These are phyloP conservation scores for Listrodromus nycthemerus DNA, from an alignment of 2,888 invertebrate species.

Conservation along the genomic window DNA sequence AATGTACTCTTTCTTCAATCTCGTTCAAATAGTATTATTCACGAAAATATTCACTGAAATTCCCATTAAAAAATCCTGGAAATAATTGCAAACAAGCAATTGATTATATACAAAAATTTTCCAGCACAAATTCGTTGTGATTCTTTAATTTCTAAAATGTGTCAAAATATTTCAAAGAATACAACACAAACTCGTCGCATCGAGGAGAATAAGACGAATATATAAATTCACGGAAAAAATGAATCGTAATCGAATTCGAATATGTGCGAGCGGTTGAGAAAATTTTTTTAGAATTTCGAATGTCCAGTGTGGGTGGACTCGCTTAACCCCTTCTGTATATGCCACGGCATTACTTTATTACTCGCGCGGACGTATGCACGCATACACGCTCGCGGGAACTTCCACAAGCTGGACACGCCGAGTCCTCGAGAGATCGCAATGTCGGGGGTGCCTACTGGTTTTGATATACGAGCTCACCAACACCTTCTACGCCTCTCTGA, in stretches of 20 bases:
- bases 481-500: conserved; percentile 66
- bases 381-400: conserved; percentile 31
- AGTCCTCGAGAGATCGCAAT: conserved; percentile 74
- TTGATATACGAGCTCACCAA: conserved; percentile 84
- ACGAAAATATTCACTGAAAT: no score
- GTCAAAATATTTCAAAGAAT: no score
- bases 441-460: conserved; percentile 84
- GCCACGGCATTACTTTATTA: conserved; percentile 55
- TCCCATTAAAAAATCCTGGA: no score
- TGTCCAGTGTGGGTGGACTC: conserved; percentile 57
- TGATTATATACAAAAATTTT: no score
- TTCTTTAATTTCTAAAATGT: no score
- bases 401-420: conserved; percentile 55
- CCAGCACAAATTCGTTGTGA: no score
- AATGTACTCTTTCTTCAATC: no score
- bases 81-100: no score
- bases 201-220: no score
- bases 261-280: neutral
- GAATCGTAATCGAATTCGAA: neutral
- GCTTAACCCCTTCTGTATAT: conserved; percentile 23
- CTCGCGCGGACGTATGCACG: conserved; percentile 41
- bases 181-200: no score
- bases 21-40: no score
- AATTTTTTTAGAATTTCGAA: conserved; percentile 48
- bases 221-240: neutral